Evolutionary conservation across 2,113 vertebrate species (phyloP).

Genomic region (Tetrao urogallus): DNA sequence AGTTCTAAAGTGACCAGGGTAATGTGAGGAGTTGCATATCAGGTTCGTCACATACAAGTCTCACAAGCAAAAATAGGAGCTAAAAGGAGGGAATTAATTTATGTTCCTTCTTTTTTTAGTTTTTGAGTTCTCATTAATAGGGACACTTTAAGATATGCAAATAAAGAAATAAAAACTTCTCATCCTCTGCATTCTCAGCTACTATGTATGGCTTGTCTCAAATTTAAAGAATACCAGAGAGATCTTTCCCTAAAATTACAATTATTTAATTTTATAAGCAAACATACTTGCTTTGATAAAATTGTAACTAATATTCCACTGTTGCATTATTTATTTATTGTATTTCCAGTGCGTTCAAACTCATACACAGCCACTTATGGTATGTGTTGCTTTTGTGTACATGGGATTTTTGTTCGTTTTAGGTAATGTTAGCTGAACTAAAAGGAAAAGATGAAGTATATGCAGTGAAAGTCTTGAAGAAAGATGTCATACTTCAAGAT

Average conservation of each 20-base stretch:
- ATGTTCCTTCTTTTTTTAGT: neutral
- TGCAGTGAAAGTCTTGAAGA: constrained; percentile 98
- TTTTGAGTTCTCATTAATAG: neutral
- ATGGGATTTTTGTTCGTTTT: neutral
- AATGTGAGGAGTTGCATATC: neutral
- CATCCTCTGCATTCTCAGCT: neutral
- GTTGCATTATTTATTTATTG: neutral
- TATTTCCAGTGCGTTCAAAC: neutral
- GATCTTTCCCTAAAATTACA: neutral
- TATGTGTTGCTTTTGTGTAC: accelerated
- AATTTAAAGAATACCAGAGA: neutral
- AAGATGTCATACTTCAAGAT: constrained; percentile 97
- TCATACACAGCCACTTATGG: neutral
- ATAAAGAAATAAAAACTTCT: neutral
- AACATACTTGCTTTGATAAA: neutral
- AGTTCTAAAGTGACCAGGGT: neutral
- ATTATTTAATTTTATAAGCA: neutral
- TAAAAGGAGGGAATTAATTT: constrained; percentile 20
- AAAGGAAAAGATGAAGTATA: constrained; percentile 97
- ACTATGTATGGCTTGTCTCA: neutral
- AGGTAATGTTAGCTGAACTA: constrained; percentile 98
- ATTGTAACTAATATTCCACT: neutral
- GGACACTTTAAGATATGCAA: neutral
- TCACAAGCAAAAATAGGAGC: neutral
- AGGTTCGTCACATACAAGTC: neutral